Percentiles rank a stretch among this genome's conserved stretches.
Evolutionary conservation across 2,797 vertebrate species (phyloP).

Genomic region (Sebastes taczanowskii): DNA sequence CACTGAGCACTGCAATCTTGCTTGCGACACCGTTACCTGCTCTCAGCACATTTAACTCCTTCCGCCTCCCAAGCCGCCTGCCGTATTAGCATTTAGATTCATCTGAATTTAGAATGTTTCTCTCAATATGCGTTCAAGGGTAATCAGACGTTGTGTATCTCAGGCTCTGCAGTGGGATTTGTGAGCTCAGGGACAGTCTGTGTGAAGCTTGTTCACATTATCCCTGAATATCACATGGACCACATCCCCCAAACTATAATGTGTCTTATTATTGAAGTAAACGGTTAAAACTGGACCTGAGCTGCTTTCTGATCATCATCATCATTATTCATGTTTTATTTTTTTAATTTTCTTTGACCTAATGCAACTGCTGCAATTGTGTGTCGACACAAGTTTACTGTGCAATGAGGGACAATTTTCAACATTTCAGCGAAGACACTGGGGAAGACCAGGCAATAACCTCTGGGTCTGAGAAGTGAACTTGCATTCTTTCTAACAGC

Average conservation of each 20-base stretch:
- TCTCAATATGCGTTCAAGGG: conserved; percentile 12
- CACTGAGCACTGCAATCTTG: neutral
- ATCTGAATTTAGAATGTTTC: conserved; percentile 19
- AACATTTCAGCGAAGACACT: too few relatives aligned
- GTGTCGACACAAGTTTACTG: neutral
- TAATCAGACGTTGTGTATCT: conserved; percentile 6
- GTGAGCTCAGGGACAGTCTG: neutral
- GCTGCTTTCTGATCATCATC: neutral
- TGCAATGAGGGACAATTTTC: neutral
- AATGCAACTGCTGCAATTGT: neutral
- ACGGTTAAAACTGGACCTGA: neutral
- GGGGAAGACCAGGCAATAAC: too few relatives aligned
- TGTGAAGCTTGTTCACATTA: neutral
- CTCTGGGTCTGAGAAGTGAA: too few relatives aligned
- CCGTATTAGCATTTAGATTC: conserved; percentile 50
- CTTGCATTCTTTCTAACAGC: too few relatives aligned
- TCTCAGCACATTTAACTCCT: conserved; percentile 3
- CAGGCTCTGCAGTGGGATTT: neutral
- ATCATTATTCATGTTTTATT: neutral
- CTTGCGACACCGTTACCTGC: neutral
- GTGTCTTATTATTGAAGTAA: neutral
- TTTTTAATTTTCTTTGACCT: neutral
- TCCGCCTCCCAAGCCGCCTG: neutral
- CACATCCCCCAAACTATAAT: neutral
- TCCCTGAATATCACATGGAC: neutral